Evolutionary conservation across 2,797 vertebrate genomes (phyloP).

Genomic region (Meriones psammophilus): DNA sequence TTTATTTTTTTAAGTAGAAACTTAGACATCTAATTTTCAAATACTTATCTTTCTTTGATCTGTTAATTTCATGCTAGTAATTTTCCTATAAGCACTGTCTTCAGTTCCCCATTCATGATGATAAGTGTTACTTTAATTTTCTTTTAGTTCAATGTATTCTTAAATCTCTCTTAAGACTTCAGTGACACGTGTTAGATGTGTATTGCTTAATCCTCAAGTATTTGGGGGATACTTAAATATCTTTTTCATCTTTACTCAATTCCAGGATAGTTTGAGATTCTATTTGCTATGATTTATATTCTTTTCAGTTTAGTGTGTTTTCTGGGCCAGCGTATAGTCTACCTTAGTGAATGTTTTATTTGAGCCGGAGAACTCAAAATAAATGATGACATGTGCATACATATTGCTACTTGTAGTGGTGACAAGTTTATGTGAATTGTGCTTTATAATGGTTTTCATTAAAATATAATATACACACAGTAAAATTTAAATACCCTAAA

Average conservation of each 20-base stretch:
- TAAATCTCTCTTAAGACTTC: neutral
- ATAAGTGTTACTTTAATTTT: constrained; percentile 16
- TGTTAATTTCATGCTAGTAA: neutral
- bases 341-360: neutral
- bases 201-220: neutral
- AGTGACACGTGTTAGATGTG: neutral
- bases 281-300: constrained; percentile 18
- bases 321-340: neutral
- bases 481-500: constrained; percentile 52
- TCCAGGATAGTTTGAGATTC: neutral
- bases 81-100: neutral
- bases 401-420: neutral
- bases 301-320: constrained; percentile 11
- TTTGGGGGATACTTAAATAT: neutral
- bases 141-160: constrained; percentile 4
- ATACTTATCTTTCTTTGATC: neutral
- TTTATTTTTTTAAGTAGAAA: neutral
- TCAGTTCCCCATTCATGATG: neutral
- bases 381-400: neutral
- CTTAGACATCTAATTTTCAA: neutral
- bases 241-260: neutral
- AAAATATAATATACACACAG: neutral
- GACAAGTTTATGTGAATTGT: neutral
- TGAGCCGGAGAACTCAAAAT: neutral
- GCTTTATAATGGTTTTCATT: constrained; percentile 25